phyloP scores from a whole-genome alignment of 37 sponge, comb jelly and placozoan species.

The Geodia barretti region DNA sequence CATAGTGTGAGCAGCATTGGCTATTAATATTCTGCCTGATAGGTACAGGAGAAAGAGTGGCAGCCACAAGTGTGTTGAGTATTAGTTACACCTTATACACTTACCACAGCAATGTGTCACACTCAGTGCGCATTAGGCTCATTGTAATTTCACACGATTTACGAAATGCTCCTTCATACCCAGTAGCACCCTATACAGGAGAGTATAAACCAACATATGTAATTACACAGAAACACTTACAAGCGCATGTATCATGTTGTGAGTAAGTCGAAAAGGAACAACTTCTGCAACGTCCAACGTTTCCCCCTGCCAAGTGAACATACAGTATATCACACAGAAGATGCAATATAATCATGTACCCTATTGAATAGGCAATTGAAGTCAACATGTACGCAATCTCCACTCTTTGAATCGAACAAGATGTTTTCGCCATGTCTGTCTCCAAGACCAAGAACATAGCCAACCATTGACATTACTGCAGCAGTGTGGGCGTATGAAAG shows the following conservation, averaged over 20 bases:
- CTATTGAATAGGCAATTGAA: slow-evolving; percentile 94
- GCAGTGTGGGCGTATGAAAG: slow-evolving; percentile 78
- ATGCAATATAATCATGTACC: slow-evolving; percentile 18
- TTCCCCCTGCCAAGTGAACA: slow-evolving; percentile 63
- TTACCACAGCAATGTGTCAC: slow-evolving; percentile 84
- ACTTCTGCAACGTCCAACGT: slow-evolving; percentile 89
- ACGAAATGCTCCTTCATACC: slow-evolving; percentile 77
- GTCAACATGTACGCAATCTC: slow-evolving; percentile 95
- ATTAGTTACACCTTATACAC: no score
- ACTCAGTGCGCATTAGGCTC: slow-evolving; percentile 75
- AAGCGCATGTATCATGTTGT: slow-evolving; percentile 93
- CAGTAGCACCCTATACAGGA: slow-evolving; percentile 70
- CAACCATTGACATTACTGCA: slow-evolving; percentile 96
- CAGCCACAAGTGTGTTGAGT: no score
- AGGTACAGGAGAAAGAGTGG: no score
- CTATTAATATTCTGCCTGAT: no score
- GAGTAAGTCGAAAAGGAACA: slow-evolving; percentile 97
- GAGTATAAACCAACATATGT: neutral
- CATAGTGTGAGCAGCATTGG: no score
- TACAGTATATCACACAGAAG: neutral
- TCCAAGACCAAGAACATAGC: slow-evolving; percentile 90
- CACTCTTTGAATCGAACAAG: slow-evolving; percentile 88
- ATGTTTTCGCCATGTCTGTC: slow-evolving; percentile 97
- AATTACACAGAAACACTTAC: slow-evolving; percentile 42
- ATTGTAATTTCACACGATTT: slow-evolving; percentile 83